Base-by-base conservation (phyloP, 2,888 invertebrate genomes). In the Eupeodes luniger region DNA sequence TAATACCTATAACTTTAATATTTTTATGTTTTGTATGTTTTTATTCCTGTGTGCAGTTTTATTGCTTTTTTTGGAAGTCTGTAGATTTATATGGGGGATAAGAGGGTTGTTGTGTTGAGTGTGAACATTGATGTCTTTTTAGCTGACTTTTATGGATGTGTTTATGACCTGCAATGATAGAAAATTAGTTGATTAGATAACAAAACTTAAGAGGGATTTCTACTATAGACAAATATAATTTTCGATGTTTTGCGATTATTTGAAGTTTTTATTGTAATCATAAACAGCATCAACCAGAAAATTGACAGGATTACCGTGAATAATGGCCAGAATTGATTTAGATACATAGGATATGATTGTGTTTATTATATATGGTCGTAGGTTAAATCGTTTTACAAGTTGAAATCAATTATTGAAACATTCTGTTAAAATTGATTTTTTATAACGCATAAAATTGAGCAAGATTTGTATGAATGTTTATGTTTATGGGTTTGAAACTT, bases 111-210 rank as follows among this genome's bases (percentile, higher is more conserved):
- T 57, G 72, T 75, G 76, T 55, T 53, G 62, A 47, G 47, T 78
- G 81, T 78, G 80, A 78, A 81, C 77, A 64, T 75, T 75, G 85
- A 81, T 78, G 78, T 81, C 74, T 78, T 69, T 49, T 74, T 57
- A 67, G 85, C 67, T 87, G 88, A 88, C 85, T 85, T 88, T 88
- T 81, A 88, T 81, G 74, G 78, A 55, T 85, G 61, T 85, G 85
- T 88, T 88, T 88, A 88, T 88, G 88, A 88, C 75, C 88, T 88
- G 85, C 69, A 88, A 88, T 85, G 88, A 85, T 80, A 88, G 85
- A 88, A 70, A 88, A 88, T 84, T 81, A 85, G 81, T 78, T 88
- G 85, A 88, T 85, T 88, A 88, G 88, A 57, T 40, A 7, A 66
- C 9, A 47, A 64, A 64, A 62, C 34, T 34, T 10, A 44, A 53